Conservation (phyloP, 2,113 vertebrate species). For the Psephotus haematonotus region DNA sequence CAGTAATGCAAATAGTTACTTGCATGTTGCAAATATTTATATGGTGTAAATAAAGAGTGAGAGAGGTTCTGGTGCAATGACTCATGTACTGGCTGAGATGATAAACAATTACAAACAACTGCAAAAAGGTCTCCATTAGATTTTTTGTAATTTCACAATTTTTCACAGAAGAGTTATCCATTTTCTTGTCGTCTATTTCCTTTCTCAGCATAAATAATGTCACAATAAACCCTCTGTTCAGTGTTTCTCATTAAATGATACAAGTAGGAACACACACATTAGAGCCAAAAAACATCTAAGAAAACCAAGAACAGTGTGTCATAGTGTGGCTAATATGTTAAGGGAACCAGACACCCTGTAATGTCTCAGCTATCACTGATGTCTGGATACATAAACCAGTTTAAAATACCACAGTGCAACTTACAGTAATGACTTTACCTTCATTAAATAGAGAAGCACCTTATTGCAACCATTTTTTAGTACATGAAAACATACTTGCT, state of each 20-base stretch:
- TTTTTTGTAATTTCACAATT: not conserved
- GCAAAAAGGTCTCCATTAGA: not conserved
- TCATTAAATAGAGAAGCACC: not conserved
- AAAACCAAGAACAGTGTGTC: not conserved
- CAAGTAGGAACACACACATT: not conserved
- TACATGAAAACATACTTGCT: not conserved
- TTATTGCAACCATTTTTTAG: not conserved
- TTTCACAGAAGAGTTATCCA: not conserved
- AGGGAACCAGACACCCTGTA: not conserved
- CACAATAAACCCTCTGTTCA: not conserved
- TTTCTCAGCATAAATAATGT: not conserved
- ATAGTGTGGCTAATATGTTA: not conserved
- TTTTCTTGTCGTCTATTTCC: constrained; percentile 32
- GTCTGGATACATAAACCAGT: not conserved
- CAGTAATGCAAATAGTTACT: constrained; percentile 31
- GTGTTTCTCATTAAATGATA: not conserved
- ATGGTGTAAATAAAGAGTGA: not conserved
- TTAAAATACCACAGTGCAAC: not conserved
- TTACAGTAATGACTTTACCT: not conserved
- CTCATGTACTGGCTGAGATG: not conserved
- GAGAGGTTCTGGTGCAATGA: not conserved
- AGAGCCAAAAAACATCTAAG: not conserved
- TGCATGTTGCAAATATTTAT: constrained; percentile 26
- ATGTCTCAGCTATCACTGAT: not conserved
- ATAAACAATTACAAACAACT: constrained; percentile 11